Evolutionary conservation across 2,113 vertebrate genomes (phyloP), one percentile per base, ranked within the genome.

Genomic region (Prionailurus viverrinus): DNA sequence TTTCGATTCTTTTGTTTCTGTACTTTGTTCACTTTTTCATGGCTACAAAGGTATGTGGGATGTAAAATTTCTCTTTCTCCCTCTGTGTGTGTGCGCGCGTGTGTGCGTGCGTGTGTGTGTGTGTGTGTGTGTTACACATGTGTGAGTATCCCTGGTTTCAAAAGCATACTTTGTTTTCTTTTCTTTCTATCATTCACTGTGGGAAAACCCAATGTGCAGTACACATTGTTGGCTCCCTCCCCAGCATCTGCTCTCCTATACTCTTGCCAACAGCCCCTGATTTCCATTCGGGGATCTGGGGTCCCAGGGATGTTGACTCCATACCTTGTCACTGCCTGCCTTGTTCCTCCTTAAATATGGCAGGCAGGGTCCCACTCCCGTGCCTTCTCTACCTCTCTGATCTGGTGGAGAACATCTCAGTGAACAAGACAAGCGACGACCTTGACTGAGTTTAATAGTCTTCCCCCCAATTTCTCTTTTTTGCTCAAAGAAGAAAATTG

Each of bases 151-250:
- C 45, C 90, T 96, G 93, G 65, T 95, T 97, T 97, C 79, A 95
- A 88, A 96, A 97, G 85, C 74, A 92, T 58, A 74, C 58, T 97
- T 89, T 65, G 61, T 93, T 94, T 96, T 93, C 55, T 94, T 97
- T 94, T 69, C 82, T 74, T 92, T 96, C 95, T 90, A 0, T 94
- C 94, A 82, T 25, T 94, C 81, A 83, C 76, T 86, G 95, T 96
- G 95, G 92, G 97, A 96, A 97, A 92, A 91, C 0, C 3, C 3
- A 87, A 58, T 84, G 65, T 97, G 95, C 45, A 41, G 65, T 85
- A 80, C 91, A 93, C 81, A 89, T 79, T 96, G 96, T 63, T 97
- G 96, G 96, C 93, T 85, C n/a, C 74, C 76, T 96, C 91, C 65
- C 91, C 94, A 89, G 58, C 94, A 79, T 94, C 84, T 96, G 94